Conservation (phyloP, 2,797 vertebrate species). For the Pitangus sulphuratus region DNA sequence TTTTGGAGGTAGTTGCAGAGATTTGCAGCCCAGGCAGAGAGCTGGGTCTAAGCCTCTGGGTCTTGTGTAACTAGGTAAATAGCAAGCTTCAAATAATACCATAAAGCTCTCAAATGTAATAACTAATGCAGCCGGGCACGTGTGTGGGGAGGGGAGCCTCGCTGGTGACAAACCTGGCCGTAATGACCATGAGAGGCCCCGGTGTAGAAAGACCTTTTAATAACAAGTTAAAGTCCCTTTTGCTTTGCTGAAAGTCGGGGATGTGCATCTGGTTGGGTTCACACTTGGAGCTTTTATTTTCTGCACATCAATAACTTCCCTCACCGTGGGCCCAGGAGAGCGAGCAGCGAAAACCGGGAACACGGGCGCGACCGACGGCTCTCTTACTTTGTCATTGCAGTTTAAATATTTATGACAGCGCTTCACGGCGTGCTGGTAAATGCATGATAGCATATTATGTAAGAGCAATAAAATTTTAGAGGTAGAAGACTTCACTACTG, state of each 20-base stretch:
- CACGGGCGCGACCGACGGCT: not conserved
- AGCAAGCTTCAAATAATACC: conserved; percentile 65
- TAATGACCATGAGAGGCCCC: fast-evolving
- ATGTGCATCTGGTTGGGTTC: fast-evolving
- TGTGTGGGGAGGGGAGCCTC: fast-evolving
- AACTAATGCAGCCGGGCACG: conserved; percentile 17
- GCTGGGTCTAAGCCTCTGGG: not conserved
- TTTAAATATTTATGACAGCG: conserved; percentile 18
- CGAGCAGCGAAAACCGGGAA: not conserved
- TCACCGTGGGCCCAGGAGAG: not conserved
- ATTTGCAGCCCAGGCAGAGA: conserved; percentile 32
- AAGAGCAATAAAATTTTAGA: not conserved
- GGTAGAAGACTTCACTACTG: not conserved
- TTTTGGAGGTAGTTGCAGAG: conserved; percentile 52
- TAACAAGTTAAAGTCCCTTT: not conserved
- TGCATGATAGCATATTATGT: conserved; percentile 22
- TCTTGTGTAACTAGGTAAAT: conserved; percentile 61
- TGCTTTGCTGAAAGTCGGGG: not conserved
- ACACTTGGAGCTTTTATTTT: fast-evolving
- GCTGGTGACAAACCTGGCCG: not conserved
- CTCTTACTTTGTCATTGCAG: not conserved
- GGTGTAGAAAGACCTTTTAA: not conserved
- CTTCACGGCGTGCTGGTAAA: not conserved
- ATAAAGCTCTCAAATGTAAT: conserved; percentile 57
- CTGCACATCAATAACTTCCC: not conserved